Base-by-base conservation (phyloP, 2,888 invertebrate genomes). In the Drymonia ruficornis region DNA sequence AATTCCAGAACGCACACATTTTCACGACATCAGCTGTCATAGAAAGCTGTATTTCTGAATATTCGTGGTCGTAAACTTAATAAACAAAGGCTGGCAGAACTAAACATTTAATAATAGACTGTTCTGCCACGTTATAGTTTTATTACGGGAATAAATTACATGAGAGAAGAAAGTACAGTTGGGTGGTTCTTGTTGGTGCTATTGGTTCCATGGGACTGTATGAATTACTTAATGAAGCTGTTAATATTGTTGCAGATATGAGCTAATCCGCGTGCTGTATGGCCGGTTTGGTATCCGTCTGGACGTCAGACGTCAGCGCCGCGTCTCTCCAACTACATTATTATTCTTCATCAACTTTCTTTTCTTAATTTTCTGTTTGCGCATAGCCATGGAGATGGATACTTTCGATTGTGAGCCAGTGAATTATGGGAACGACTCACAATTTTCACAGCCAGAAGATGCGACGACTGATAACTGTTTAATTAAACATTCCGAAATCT, bases 271-370 rank as follows among this genome's bases (percentile, higher is more conserved):
- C 45, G 52, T 50, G 47, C 47, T 50, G 51, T 63, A 49, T 65
- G 71, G 72, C 71, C 65, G 65, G 68, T 59, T 55, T 53, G 61
- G 60, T 62, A 75, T 72, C 67, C 59, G 63, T 61, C 66, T 67
- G 65, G 72, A 67, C 57, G 58, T 65, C 50, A 56, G 16, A 13
- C 11, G 16, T 15, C 49, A 38, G 36, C 49, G 44, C 38, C 52
- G 45, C 48, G 46, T 49, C 50, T 63, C 69, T 66, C 70, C 50
- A 58, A 55, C 63, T 56, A 56, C 61, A 58, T 61, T 76, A 83
- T 83, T 83, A 83, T 84, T 81, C 77, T 67, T 67, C 28, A 34
- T 57, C 52, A 65, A 80, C 85, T 86, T 86, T 87, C 85, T 75
- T 82, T 86, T 84, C 78, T 82, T 75, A 76, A 81, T 80, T 80